Evolutionary conservation across 2,797 vertebrate species (phyloP).

Genomic region (Chelmon rostratus): DNA sequence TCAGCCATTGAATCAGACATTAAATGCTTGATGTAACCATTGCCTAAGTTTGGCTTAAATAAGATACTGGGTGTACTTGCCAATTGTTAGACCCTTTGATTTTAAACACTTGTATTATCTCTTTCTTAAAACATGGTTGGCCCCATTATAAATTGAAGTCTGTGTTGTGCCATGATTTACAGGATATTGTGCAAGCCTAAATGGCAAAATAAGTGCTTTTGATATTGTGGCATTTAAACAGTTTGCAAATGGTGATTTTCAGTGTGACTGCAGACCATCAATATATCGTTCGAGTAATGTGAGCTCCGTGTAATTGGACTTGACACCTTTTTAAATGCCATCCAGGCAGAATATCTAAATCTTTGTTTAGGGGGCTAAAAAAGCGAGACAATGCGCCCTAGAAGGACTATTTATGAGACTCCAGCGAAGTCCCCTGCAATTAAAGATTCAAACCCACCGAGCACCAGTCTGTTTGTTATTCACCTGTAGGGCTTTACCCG

Average conservation of each 20-base stretch:
- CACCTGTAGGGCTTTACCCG: constrained; percentile 86
- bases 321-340: background rate
- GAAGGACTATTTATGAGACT: constrained; percentile 38
- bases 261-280: background rate
- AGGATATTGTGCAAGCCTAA: background rate
- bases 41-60: constrained; percentile 4
- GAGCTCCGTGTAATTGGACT: background rate
- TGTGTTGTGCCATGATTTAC: background rate
- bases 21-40: background rate
- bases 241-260: background rate
- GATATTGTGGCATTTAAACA: background rate
- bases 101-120: background rate
- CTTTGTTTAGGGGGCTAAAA: background rate
- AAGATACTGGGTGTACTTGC: background rate
- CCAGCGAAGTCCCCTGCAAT: constrained; percentile 42
- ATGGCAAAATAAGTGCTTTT: background rate
- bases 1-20: background rate
- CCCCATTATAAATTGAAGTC: background rate
- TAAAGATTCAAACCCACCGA: constrained; percentile 56
- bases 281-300: background rate
- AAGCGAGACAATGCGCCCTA: background rate
- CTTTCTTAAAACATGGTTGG: background rate
- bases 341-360: background rate
- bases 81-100: background rate
- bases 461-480: constrained; percentile 76